Base-by-base conservation (phyloP, 2,888 invertebrate genomes). In the Anagyrus pseudococci region DNA sequence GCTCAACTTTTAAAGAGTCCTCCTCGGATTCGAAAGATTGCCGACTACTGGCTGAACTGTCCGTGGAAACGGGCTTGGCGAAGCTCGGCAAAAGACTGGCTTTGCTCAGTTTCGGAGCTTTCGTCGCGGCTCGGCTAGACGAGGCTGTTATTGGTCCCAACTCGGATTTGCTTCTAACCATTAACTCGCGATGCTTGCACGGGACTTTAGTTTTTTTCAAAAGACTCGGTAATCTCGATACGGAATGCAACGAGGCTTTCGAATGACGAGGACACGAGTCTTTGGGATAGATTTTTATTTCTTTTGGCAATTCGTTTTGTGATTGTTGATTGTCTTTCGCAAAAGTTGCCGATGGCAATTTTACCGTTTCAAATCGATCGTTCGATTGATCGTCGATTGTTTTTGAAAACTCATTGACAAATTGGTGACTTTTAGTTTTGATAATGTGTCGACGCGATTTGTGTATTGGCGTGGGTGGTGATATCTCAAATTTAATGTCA, bases 401-500 rank as follows among this genome's bases (percentile, higher is more conserved):
- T n/a, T n/a, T n/a, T n/a, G n/a, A n/a, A n/a, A n/a, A n/a, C n/a
- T n/a, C n/a, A n/a, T n/a, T n/a, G n/a, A n/a, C n/a, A n/a, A n/a
- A n/a, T n/a, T n/a, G n/a, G n/a, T n/a, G n/a, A n/a, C n/a, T n/a
- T n/a, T n/a, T n/a, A n/a, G n/a, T n/a, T n/a, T n/a, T n/a, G n/a
- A n/a, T n/a, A n/a, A 29, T 29, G 29, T 29, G 48, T 62, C 49
- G 58, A 62, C 33, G 44, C 8, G 13, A 25, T 47, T 26, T 19
- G 29, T 25, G 43, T 47, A 44, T n/a, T 4, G 56, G 63, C 3
- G 69, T 67, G 7, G 70, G 66, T 29, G 68, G 64, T 10, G 66
- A 67, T 55, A 70, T 55, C 46, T 69, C 68, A 54, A 71, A 59
- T 20, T 68, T 66, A 25, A 71, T 67, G 48, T 70, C 64, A 23